Percentiles rank a stretch among this genome's conserved stretches.
Conservation (phyloP, 2,113 vertebrate species). For the Eurypyga helias region DNA sequence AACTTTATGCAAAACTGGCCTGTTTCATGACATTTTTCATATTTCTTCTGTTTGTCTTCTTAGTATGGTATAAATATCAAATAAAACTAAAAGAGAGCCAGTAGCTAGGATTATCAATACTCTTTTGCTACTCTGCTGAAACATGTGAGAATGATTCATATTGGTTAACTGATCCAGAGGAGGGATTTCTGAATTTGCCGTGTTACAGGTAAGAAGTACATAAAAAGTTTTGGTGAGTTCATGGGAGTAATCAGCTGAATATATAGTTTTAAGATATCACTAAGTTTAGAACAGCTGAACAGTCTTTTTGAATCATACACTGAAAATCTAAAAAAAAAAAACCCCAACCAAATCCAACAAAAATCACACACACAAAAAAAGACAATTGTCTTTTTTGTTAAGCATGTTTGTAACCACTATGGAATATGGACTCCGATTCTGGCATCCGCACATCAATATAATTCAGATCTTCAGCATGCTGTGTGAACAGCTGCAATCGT, state of each 20-base stretch:
- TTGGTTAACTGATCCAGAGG: background rate
- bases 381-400: background rate
- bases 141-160: background rate
- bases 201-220: background rate
- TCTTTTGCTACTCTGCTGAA: background rate
- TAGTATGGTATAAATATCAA: background rate
- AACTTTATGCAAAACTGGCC: background rate
- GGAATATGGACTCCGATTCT: background rate
- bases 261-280: background rate
- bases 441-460: background rate
- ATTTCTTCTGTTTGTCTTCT: background rate
- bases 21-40: background rate
- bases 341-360: too few species aligned
- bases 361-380: too few species aligned
- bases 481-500: rapidly evolving
- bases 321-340: background rate
- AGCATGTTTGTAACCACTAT: background rate
- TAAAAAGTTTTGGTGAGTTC: background rate
- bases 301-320: background rate
- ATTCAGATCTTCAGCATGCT: background rate
- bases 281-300: background rate
- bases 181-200: background rate
- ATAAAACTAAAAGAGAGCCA: background rate
- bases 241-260: background rate
- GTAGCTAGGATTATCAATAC: background rate